Evolutionary conservation across 1,140 invertebrate species (phyloP).

Genomic region (Hycleus cichorii): DNA sequence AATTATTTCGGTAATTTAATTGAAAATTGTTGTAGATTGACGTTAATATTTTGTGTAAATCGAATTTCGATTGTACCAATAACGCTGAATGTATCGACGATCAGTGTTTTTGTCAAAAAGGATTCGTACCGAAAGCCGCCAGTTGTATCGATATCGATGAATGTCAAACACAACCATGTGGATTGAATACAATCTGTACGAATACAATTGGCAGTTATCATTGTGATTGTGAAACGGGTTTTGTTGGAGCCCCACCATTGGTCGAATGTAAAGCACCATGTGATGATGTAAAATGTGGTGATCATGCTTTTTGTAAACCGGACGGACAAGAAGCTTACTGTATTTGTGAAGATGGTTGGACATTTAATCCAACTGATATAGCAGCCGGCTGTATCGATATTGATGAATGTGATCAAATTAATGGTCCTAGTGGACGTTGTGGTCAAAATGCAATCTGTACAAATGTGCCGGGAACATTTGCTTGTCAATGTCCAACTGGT

Average conservation of each 20-base stretch:
- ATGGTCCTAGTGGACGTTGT: conserved; percentile 73
- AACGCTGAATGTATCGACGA: conserved; percentile 83
- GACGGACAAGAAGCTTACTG: conserved; percentile 86
- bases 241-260: conserved; percentile 71
- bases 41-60: conserved; percentile 76
- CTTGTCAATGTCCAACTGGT: conserved; percentile 71
- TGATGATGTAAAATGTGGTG: conserved; percentile 81
- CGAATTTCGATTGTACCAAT: conserved; percentile 86
- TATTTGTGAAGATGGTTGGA: conserved; percentile 89
- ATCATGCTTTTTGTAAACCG: conserved; percentile 81
- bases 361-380: conserved; percentile 81
- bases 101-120: conserved; percentile 85
- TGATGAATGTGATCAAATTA: conserved; percentile 78
- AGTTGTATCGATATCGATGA: conserved; percentile 78
- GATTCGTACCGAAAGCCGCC: conserved; percentile 73
- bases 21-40: conserved; percentile 54
- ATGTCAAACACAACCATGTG: conserved; percentile 69
- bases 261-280: conserved; percentile 82
- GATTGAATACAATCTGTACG: conserved; percentile 69
- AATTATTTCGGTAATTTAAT: conserved; percentile 12
- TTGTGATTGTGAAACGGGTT: conserved; percentile 83
- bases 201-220: conserved; percentile 78
- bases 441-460: conserved; percentile 76
- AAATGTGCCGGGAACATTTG: conserved; percentile 70
- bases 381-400: conserved; percentile 86